Conservation (phyloP, 2,888 invertebrate genomes). For the Reticulitermes lucifugus region DNA sequence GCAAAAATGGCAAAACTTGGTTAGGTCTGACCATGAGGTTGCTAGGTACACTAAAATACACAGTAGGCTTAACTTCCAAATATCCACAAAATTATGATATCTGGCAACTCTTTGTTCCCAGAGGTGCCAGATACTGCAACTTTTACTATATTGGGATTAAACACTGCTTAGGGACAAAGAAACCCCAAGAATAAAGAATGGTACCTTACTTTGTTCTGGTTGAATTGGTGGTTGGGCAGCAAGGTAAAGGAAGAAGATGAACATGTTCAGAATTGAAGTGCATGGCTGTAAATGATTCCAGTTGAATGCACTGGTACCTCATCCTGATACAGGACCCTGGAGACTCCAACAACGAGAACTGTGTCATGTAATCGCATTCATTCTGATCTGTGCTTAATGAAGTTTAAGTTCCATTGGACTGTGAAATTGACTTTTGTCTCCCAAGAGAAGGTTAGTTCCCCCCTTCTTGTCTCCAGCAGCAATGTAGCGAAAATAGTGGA, state of each 20-base stretch:
- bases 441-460: slow-evolving; percentile 9
- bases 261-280: neutral
- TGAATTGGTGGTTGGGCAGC: neutral
- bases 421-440: slow-evolving; percentile 55
- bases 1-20: too few species aligned
- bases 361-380: slow-evolving; percentile 36
- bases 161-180: too few species aligned
- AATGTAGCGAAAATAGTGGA: neutral
- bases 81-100: too few species aligned
- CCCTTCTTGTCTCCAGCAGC: neutral
- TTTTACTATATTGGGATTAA: too few species aligned
- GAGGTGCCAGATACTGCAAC: too few species aligned
- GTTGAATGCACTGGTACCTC: neutral
- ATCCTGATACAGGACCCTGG: neutral
- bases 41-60: too few species aligned
- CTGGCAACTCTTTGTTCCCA: too few species aligned
- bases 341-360: neutral
- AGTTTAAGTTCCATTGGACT: slow-evolving; percentile 52
- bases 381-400: slow-evolving; percentile 47
- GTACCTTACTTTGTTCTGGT: neutral
- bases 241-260: slow-evolving; percentile 1
- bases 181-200: neutral
- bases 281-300: neutral
- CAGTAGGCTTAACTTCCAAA: too few species aligned
- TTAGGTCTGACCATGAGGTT: too few species aligned